phyloP scores from a whole-genome alignment of 1,140 invertebrate genomes.

The Diorhabda carinulata region DNA sequence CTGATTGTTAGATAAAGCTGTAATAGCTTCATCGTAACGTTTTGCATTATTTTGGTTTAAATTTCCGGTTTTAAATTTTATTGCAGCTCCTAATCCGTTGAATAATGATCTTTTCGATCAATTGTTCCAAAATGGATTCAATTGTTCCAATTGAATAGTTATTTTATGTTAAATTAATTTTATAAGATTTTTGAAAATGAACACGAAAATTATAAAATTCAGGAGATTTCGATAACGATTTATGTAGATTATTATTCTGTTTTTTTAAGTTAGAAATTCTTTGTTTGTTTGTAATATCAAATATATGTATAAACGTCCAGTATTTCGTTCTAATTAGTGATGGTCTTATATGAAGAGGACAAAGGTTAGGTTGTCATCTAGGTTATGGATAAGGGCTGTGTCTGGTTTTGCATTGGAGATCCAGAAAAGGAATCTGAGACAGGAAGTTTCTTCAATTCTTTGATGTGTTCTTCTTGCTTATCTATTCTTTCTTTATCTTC shows the following conservation, averaged over 20 bases:
- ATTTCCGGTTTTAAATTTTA: slow-evolving; percentile 8
- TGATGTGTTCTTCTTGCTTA: slow-evolving; percentile 10
- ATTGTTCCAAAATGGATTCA: neutral
- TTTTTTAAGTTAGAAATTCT: slow-evolving; percentile 17
- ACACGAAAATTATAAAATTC: neutral
- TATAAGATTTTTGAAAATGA: neutral
- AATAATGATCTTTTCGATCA: neutral
- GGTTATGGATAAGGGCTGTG: slow-evolving; percentile 1
- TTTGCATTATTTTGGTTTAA: slow-evolving; percentile 7
- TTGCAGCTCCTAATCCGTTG: neutral
- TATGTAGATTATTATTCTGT: slow-evolving; percentile 10
- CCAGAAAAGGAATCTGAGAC: neutral
- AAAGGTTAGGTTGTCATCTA: slow-evolving; percentile 25
- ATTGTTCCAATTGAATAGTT: neutral
- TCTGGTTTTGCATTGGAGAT: neutral
- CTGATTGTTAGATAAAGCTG: slow-evolving; percentile 5
- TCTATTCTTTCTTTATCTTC: neutral
- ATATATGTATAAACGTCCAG: slow-evolving; percentile 15
- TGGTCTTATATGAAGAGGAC: slow-evolving; percentile 25
- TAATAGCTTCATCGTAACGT: slow-evolving; percentile 4
- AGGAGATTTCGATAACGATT: neutral
- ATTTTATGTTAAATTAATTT: neutral
- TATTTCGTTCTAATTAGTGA: slow-evolving; percentile 17
- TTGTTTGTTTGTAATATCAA: slow-evolving; percentile 12
- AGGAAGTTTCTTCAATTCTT: slow-evolving; percentile 7